These are phyloP conservation scores for Agrypnus murinus DNA, from an alignment of 2,888 invertebrate species.

Conservation along the genomic window DNA sequence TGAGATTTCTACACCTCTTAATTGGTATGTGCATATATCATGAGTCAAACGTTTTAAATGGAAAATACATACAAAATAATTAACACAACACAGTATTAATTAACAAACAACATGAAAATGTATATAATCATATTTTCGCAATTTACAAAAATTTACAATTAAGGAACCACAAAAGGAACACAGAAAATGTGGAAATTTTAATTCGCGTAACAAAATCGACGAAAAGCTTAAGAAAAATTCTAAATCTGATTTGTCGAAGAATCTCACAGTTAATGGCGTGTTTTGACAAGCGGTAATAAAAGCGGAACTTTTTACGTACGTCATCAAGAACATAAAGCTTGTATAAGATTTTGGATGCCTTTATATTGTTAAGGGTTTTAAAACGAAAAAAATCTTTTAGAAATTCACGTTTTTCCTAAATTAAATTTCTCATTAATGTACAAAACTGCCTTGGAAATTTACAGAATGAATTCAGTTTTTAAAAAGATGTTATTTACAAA, in stretches of 20 bases:
- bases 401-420: no score
- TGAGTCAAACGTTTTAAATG: neutral
- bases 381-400: neutral
- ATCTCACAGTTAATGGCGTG: conserved; percentile 13
- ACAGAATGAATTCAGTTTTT: no score
- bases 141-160: neutral
- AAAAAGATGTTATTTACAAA: no score
- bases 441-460: no score
- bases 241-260: conserved; percentile 5
- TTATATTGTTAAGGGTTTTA: conserved; percentile 1
- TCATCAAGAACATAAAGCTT: conserved; percentile 23
- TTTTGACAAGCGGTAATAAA: conserved; percentile 32
- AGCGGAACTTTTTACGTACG: conserved; percentile 27
- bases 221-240: conserved; percentile 10
- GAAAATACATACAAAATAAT: neutral
- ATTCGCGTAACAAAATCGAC: conserved; percentile 5
- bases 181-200: neutral
- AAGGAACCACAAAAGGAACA: neutral
- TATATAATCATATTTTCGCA: neutral
- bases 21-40: neutral
- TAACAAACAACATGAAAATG: conserved; percentile 1
- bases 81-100: no score
- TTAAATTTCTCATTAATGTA: no score
- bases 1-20: neutral
- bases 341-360: neutral